Evolutionary conservation across 2,797 vertebrate genomes (phyloP).

Genomic region (Coluber constrictor): DNA sequence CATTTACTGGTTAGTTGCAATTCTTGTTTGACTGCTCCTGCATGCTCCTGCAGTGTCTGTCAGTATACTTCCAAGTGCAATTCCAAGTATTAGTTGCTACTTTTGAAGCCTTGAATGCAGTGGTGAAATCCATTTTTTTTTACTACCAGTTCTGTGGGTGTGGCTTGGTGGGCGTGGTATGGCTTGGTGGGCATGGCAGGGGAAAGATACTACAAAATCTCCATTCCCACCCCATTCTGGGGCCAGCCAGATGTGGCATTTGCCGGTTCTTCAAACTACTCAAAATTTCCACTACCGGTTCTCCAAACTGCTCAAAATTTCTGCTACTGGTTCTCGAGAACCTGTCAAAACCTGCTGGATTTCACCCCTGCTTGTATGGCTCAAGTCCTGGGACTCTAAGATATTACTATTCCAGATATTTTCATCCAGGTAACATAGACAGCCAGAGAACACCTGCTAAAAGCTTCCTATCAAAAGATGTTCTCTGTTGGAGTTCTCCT

Average conservation of each 20-base stretch:
- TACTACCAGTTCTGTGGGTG: no score
- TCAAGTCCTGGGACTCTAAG: not conserved
- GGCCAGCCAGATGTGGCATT: no score
- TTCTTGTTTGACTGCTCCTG: not conserved
- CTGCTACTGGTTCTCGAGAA: no score
- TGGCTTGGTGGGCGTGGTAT: no score
- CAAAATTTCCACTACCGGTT: no score
- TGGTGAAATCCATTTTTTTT: no score
- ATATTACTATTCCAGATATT: not conserved
- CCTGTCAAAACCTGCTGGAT: no score
- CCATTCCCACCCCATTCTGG: no score
- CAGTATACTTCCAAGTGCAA: not conserved
- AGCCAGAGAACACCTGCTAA: not conserved
- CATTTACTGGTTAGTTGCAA: not conserved
- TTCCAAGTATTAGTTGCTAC: not conserved
- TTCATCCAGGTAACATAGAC: not conserved
- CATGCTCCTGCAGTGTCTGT: not conserved
- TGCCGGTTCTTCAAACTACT: no score
- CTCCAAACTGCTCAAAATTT: no score
- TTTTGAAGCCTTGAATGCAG: not conserved
- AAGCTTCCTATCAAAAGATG: not conserved
- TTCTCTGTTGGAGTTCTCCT: not conserved
- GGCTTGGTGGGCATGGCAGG: no score
- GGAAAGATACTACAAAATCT: no score
- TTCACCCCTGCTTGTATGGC: not conserved